A percentile compares a stretch with the other conserved stretches of the same genome.
These are phyloP conservation scores for Enoplolaimus lenunculus DNA, from an alignment of 2,888 invertebrate genomes.

Conservation along the genomic window DNA sequence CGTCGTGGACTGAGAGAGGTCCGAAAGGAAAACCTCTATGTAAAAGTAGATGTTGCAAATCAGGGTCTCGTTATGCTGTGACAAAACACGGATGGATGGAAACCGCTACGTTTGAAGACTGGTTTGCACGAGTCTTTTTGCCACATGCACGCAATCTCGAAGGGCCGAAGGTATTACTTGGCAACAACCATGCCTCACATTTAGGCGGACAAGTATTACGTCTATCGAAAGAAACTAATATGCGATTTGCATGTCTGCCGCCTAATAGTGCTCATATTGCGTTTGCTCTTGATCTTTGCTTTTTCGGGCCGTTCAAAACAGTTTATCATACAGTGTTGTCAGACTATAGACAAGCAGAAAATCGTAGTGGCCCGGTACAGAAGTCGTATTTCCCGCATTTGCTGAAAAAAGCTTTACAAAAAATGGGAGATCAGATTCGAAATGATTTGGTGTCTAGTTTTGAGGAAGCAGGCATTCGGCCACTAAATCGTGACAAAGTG, in stretches of 20 bases:
- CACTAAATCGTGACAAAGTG: neutral
- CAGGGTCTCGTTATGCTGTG: neutral
- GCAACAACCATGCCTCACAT: neutral
- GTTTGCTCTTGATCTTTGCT: neutral
- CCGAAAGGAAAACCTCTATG: too few relatives aligned
- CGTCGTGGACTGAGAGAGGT: conserved; percentile 42
- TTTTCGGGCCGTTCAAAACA: neutral
- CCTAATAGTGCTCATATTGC: neutral
- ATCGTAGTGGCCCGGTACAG: neutral
- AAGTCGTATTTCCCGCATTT: neutral
- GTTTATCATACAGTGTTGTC: neutral
- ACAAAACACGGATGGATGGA: neutral
- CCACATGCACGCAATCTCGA: neutral
- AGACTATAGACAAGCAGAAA: neutral
- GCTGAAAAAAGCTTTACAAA: neutral
- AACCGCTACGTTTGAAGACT: neutral
- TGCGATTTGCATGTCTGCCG: neutral
- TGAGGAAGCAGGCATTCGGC: neutral
- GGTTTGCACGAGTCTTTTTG: neutral
- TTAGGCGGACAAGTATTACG: neutral
- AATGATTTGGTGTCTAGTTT: neutral
- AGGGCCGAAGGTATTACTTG: conserved; percentile 11
- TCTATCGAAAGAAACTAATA: neutral
- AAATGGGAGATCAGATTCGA: too few relatives aligned
- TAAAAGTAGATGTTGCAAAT: too few relatives aligned